Evolutionary conservation across 92 coral and sea anemone species (phyloP), one percentile per base, ranked within the genome.

Genomic region (Paragorgia papillata): DNA sequence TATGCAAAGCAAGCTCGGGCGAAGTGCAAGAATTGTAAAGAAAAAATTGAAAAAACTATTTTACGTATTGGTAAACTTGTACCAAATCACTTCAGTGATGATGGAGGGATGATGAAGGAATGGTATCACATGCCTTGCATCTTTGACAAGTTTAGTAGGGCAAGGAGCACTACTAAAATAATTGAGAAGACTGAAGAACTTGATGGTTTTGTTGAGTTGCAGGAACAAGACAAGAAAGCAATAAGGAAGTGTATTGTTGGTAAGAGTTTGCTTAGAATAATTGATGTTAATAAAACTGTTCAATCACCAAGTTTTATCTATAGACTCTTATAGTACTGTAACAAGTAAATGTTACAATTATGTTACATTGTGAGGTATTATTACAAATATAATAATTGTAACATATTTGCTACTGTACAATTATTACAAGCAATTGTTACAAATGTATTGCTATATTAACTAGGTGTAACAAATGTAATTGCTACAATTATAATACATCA

Each of bases 1-100:
- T 94, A 94, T 55, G 97, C 98, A 5, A 37, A 92, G 4, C 98
- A 91, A 65, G 98, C 97, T 7, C 49, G 98, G 41, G 98, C 98
- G 1, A 94, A 94, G 73, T 94, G 98, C 83, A 94, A 94, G 34
- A 90, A 86, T 31, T 94, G 98, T 57, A 94, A 94, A 63, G 84
- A 85, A 21, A 90, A 94, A 80, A 94, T 94, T 15, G 98, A 86
- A 41, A 94, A 91, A 80, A 94, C 85, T 28, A 22, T 56, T 56
- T 17, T 56, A 7, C 82, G 97, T 51, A 92, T 92, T 10, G 97
- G 95, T 22, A 89, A 87, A 51, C 66, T 90, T 69, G 96, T 89
- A 2, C 56, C 90, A 9, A 92, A 92, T 70, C 97, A 91, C 14
- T 92, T 92, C 81, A 73, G 97, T 26, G 97, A 92, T 1, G 97